Percentiles rank a stretch among this genome's conserved stretches.
Conservation (phyloP, 2,888 invertebrate species). For the Pyrgus malvae region DNA sequence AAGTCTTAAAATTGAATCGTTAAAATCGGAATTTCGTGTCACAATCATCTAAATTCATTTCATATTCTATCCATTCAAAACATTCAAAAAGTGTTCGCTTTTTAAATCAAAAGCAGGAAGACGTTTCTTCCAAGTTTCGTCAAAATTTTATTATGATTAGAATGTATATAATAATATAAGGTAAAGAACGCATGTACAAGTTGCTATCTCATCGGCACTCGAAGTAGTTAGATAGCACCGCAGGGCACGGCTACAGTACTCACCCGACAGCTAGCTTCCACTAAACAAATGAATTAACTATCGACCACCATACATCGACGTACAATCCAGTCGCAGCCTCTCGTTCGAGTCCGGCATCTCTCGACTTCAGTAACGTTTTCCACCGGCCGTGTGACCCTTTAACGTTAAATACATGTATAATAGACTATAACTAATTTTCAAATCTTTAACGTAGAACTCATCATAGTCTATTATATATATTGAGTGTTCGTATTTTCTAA, state of each 20-base stretch:
- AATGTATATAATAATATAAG: constrained; percentile 25
- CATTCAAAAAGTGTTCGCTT: constrained; percentile 14
- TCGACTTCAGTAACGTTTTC: constrained; percentile 70
- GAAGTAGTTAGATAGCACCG: constrained; percentile 54
- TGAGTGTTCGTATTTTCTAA: constrained; percentile 51
- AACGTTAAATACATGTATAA: constrained; percentile 49
- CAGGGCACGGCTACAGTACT: constrained; percentile 52
- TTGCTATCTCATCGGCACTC: constrained; percentile 28
- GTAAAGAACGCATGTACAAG: constrained; percentile 11
- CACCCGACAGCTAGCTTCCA: constrained; percentile 69
- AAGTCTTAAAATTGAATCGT: background rate
- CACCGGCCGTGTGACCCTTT: constrained; percentile 51
- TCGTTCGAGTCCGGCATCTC: constrained; percentile 26
- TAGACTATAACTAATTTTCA: constrained; percentile 44
- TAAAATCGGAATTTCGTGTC: background rate
- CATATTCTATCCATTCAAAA: constrained; percentile 21
- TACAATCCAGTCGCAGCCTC: constrained; percentile 17
- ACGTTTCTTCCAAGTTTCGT: no score
- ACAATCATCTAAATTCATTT: constrained; percentile 5
- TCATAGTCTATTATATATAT: constrained; percentile 54
- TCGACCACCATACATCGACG: constrained; percentile 45
- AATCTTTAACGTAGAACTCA: constrained; percentile 20
- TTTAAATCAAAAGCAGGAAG: no score
- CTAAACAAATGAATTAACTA: constrained; percentile 75
- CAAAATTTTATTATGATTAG: background rate